Evolutionary conservation across 92 coral and sea anemone genomes (phyloP).

Genomic region (Porites evermanni): DNA sequence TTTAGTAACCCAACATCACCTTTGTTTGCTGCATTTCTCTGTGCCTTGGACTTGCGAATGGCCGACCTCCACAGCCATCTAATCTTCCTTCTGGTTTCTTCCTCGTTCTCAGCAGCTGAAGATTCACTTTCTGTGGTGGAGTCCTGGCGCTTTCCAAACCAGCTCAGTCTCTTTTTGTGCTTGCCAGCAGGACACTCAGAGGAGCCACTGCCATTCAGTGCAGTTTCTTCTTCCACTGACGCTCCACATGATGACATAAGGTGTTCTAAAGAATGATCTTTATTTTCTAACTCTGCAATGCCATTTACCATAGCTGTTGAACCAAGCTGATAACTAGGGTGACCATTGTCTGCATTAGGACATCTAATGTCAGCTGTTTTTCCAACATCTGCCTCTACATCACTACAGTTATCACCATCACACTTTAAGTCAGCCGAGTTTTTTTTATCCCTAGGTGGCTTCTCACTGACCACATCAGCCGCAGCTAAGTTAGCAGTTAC

Average conservation of each 20-base stretch:
- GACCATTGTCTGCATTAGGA: neutral
- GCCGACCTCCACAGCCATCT: slow-evolving; percentile 89
- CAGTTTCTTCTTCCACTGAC: neutral
- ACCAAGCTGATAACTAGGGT: slow-evolving; percentile 26
- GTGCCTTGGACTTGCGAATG: slow-evolving; percentile 65
- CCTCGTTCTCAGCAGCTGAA: slow-evolving; percentile 69
- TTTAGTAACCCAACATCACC: neutral
- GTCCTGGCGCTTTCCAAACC: slow-evolving; percentile 78
- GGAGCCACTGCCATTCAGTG: neutral
- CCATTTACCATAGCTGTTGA: slow-evolving; percentile 19
- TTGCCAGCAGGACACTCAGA: slow-evolving; percentile 52
- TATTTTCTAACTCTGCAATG: slow-evolving; percentile 6
- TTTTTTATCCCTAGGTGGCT: neutral
- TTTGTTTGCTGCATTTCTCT: slow-evolving; percentile 31
- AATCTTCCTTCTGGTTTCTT: slow-evolving; percentile 66
- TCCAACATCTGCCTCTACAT: neutral
- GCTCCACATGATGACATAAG: neutral
- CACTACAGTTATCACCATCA: neutral
- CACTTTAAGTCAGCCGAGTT: neutral
- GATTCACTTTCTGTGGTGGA: slow-evolving; percentile 63
- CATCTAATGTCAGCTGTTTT: neutral
- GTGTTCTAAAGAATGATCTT: slow-evolving; percentile 12
- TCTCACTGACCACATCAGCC: slow-evolving; percentile 13
- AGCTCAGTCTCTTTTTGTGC: slow-evolving; percentile 70
- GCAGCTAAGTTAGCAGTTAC: slow-evolving; percentile 47